Evolutionary conservation across 2,113 vertebrate genomes (phyloP).

Genomic region (Malaclemys terrapin): DNA sequence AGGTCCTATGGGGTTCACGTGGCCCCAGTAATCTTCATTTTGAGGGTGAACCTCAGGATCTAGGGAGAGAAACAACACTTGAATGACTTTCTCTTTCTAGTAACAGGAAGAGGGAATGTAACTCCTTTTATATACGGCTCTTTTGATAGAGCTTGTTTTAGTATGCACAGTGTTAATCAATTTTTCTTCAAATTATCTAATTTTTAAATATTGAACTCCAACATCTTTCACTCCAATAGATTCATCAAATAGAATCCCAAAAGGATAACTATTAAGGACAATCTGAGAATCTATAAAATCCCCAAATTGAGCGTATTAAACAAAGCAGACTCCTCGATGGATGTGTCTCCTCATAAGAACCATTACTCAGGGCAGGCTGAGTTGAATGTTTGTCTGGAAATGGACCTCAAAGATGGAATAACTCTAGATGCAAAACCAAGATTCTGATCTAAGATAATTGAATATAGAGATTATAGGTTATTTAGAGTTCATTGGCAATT

Average conservation of each 20-base stretch:
- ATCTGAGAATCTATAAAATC: background rate
- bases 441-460: background rate
- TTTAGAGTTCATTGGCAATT: background rate
- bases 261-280: background rate
- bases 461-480: background rate
- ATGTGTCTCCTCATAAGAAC: background rate
- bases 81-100: background rate
- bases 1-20: conserved; percentile 97
- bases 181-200: background rate
- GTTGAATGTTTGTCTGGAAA: background rate
- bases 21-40: conserved; percentile 98
- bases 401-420: background rate
- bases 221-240: background rate
- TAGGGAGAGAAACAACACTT: conserved; percentile 30
- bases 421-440: background rate
- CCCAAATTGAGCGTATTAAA: background rate
- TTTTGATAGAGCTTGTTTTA: background rate
- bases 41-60: conserved; percentile 99
- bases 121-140: background rate
- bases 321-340: background rate
- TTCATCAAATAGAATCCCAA: background rate
- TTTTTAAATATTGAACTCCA: background rate
- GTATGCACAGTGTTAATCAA: background rate
- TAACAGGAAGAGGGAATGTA: background rate
- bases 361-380: background rate